Conservation (phyloP, 2,888 invertebrate species). For the Ochropacha duplaris region DNA sequence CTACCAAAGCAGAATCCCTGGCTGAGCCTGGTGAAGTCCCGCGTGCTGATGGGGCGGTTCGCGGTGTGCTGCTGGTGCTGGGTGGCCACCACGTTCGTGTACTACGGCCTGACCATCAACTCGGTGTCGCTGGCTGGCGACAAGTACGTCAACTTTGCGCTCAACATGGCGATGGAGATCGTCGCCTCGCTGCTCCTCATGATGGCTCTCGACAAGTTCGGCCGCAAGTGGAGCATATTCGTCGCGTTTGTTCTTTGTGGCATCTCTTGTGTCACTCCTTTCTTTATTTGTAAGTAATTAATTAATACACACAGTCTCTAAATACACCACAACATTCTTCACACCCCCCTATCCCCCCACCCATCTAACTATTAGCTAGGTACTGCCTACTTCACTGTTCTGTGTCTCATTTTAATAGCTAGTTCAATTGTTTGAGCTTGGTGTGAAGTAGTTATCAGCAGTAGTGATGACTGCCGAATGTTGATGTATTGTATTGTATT, state of each 20-base stretch:
- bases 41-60: constrained; percentile 55
- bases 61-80: constrained; percentile 82
- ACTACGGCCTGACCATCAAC: constrained; percentile 91
- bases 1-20: constrained; percentile 41
- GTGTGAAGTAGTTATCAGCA: too few species aligned
- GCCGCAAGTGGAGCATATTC: constrained; percentile 64
- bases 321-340: too few species aligned
- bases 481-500: constrained; percentile 22
- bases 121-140: constrained; percentile 88
- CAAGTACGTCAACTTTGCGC: constrained; percentile 88
- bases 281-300: constrained; percentile 56
- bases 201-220: constrained; percentile 73
- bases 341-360: too few species aligned
- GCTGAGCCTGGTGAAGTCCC: constrained; percentile 51
- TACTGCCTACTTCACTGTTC: too few species aligned
- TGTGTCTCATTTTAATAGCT: too few species aligned
- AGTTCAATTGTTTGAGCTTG: too few species aligned
- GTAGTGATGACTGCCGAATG: background rate
- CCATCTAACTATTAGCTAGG: too few species aligned
- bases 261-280: constrained; percentile 60
- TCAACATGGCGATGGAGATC: constrained; percentile 75
- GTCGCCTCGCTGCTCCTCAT: constrained; percentile 71
- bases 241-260: constrained; percentile 64
- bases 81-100: constrained; percentile 89
- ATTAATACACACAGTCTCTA: too few species aligned